These are phyloP conservation scores for Tinea trinotella DNA, from an alignment of 2,888 invertebrate genomes.

Conservation along the genomic window DNA sequence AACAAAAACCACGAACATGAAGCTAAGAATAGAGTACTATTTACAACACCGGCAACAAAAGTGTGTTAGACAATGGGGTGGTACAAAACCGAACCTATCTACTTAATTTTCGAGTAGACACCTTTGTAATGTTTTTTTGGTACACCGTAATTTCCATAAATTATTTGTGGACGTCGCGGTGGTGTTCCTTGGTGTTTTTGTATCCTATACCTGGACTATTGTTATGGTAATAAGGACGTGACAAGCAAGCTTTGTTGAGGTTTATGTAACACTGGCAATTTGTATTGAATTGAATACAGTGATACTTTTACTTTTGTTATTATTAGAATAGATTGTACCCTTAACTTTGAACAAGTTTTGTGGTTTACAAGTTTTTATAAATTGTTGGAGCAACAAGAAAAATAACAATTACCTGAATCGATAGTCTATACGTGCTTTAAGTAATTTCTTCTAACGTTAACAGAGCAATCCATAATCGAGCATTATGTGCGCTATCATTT, in stretches of 20 bases:
- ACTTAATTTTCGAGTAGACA: slow-evolving; percentile 68
- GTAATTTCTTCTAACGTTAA: too few species aligned
- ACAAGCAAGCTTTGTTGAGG: slow-evolving; percentile 46
- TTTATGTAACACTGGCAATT: slow-evolving; percentile 29
- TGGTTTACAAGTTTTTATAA: too few species aligned
- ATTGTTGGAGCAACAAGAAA: too few species aligned
- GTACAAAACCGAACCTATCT: slow-evolving; percentile 53
- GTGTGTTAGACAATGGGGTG: slow-evolving; percentile 44
- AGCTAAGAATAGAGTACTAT: slow-evolving; percentile 30
- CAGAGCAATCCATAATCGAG: background rate
- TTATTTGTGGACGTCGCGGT: slow-evolving; percentile 38
- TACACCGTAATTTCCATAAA: slow-evolving; percentile 69
- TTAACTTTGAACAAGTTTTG: too few species aligned
- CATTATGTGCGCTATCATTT: background rate
- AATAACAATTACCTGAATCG: too few species aligned
- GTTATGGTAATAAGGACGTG: slow-evolving; percentile 64
- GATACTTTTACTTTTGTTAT: background rate
- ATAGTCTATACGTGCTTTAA: too few species aligned
- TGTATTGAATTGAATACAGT: background rate
- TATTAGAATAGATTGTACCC: background rate
- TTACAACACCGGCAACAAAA: slow-evolving; percentile 40
- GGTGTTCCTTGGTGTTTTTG: slow-evolving; percentile 16
- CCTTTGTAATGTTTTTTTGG: slow-evolving; percentile 67
- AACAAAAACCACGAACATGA: background rate
- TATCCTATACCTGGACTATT: slow-evolving; percentile 55